These are phyloP conservation scores for Neomorphus geoffroyi DNA, from an alignment of 2,797 vertebrate genomes.

Conservation along the genomic window DNA sequence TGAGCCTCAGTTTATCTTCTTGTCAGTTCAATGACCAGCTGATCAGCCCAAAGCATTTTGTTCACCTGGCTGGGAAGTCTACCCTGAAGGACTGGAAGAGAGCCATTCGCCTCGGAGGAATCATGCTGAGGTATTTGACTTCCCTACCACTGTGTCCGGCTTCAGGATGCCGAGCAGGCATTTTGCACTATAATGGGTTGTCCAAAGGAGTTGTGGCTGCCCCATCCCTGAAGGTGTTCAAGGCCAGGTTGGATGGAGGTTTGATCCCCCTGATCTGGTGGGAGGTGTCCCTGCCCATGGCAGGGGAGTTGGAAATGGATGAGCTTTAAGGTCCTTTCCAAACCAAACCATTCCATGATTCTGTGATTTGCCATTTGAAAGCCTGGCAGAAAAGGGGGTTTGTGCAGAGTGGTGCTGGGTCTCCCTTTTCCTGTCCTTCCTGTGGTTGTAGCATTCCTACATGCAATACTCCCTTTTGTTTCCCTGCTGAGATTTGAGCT, in stretches of 20 bases:
- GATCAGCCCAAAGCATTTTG: conserved; percentile 95
- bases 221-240: too few relatives aligned
- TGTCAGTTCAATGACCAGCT: conserved; percentile 91
- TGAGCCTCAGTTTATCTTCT: conserved; percentile 40
- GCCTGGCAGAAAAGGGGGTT: not conserved
- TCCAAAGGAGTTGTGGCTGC: too few relatives aligned
- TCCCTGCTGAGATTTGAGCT: conserved; percentile 11
- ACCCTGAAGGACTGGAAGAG: conserved; percentile 96
- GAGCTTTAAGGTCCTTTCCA: too few relatives aligned
- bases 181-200: not conserved
- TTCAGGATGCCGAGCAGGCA: not conserved
- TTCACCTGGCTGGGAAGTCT: conserved; percentile 92
- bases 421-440: not conserved
- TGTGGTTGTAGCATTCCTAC: not conserved
- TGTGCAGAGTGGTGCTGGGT: not conserved
- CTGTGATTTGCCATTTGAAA: not conserved
- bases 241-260: too few relatives aligned
- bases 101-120: conserved; percentile 91
- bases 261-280: too few relatives aligned
- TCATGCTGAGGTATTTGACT: conserved; percentile 90
- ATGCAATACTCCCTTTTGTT: not conserved
- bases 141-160: not conserved
- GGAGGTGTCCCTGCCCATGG: too few relatives aligned
- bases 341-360: too few relatives aligned
- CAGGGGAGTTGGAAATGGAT: too few relatives aligned